Conservation (phyloP, 2,797 vertebrate species). For the Sphaeramia orbicularis region DNA sequence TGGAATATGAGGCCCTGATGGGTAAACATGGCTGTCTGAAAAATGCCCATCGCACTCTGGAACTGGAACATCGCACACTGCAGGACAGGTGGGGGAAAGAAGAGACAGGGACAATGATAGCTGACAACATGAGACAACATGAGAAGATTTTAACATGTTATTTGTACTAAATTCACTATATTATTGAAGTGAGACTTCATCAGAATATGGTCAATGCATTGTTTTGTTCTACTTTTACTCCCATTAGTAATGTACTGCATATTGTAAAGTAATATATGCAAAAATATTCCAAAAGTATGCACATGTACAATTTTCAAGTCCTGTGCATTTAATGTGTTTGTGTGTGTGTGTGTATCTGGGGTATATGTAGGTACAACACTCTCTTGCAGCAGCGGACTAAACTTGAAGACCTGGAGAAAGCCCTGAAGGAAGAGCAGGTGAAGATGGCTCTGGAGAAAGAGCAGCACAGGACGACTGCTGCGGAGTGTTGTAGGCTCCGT, state of each 20-base stretch:
- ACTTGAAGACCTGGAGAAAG: constrained; percentile 91
- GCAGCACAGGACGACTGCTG: constrained; percentile 86
- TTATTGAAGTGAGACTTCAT: no score
- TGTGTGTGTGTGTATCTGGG: neutral
- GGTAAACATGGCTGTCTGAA: constrained; percentile 92
- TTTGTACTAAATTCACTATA: no score
- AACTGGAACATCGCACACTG: constrained; percentile 92
- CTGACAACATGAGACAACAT: no score
- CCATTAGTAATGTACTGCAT: no score
- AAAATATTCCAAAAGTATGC: no score
- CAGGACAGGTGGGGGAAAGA: constrained; percentile 87
- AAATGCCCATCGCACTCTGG: constrained; percentile 91
- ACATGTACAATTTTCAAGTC: neutral
- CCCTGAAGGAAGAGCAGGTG: constrained; percentile 90
- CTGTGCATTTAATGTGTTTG: neutral
- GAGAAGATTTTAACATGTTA: no score
- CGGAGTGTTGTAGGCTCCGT: constrained; percentile 89
- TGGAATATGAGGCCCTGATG: constrained; percentile 91
- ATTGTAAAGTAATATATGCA: no score
- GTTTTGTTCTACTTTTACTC: no score
- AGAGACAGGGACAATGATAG: neutral
- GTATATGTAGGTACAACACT: constrained; percentile 87
- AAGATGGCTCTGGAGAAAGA: constrained; percentile 92
- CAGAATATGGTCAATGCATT: no score
- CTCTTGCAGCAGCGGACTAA: constrained; percentile 90